A percentile compares a stretch with the other conserved stretches of the same genome.
phyloP scores from a whole-genome alignment of 2,888 invertebrate species.

The Calephelis perditalis region DNA sequence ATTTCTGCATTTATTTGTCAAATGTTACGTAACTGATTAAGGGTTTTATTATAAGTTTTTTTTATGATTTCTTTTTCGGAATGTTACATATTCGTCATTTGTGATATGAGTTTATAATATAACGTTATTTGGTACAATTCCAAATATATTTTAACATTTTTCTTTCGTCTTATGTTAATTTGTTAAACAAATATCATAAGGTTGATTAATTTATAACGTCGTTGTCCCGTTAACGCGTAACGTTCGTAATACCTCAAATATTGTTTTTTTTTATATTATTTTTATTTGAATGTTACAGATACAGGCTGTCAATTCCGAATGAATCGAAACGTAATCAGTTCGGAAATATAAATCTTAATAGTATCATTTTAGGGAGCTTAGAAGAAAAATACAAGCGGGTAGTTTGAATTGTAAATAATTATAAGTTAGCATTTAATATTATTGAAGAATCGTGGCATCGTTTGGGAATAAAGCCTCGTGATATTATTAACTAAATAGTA shows the following conservation, averaged over 20 bases:
- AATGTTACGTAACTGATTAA: conserved; percentile 51
- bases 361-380: conserved; percentile 63
- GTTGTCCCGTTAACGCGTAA: conserved; percentile 49
- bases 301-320: conserved; percentile 43
- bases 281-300: conserved; percentile 65
- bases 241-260: conserved; percentile 68
- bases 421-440: conserved; percentile 60
- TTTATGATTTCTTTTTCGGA: conserved; percentile 56
- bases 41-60: conserved; percentile 33
- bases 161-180: conserved; percentile 44
- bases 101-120: conserved; percentile 67
- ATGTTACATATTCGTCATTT: conserved; percentile 65
- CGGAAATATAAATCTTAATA: conserved; percentile 38
- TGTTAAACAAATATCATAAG: conserved; percentile 28
- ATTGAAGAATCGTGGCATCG: conserved; percentile 64
- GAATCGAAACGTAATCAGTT: conserved; percentile 38
- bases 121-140: conserved; percentile 55
- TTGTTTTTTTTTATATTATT: conserved; percentile 69
- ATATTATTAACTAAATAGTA: conserved; percentile 75
- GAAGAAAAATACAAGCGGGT: conserved; percentile 64
- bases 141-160: conserved; percentile 47
- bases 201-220: conserved; percentile 24
- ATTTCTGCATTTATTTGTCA: conserved; percentile 66
- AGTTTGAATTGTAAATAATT: conserved; percentile 72
- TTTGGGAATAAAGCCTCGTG: conserved; percentile 71